Percentiles rank a stretch among this genome's conserved stretches.
Conservation (phyloP, 2,797 vertebrate genomes). For the Lophotriccus pileatus region DNA sequence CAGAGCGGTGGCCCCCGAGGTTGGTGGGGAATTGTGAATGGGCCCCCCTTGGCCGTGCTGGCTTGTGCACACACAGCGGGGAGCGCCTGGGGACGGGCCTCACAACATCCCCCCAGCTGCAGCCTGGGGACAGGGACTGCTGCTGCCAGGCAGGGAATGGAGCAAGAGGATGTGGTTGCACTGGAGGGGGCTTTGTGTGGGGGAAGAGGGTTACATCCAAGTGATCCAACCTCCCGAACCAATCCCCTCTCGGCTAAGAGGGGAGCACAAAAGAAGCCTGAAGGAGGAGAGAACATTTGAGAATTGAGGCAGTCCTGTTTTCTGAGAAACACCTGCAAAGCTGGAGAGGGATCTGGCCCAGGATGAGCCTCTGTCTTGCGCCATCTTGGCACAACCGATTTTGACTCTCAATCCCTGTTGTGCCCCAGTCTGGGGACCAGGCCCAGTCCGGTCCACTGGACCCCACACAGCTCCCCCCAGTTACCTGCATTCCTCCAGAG, state of each 20-base stretch:
- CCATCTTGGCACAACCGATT: rapidly evolving
- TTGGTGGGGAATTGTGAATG: background rate
- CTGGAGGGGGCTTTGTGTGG: background rate
- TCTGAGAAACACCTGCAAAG: background rate
- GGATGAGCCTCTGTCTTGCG: background rate
- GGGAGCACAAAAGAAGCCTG: rapidly evolving
- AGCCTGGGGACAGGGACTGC: background rate
- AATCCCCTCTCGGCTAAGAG: background rate
- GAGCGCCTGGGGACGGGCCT: background rate
- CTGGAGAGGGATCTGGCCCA: background rate
- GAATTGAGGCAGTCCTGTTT: background rate
- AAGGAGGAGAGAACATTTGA: background rate
- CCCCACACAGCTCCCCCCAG: background rate
- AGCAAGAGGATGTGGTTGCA: rapidly evolving
- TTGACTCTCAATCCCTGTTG: background rate
- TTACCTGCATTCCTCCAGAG: constrained; percentile 40
- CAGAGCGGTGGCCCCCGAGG: background rate
- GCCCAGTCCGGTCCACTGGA: rapidly evolving
- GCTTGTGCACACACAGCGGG: rapidly evolving
- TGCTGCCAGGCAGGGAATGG: background rate
- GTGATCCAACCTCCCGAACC: background rate
- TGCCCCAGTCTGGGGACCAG: background rate
- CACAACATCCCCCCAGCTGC: background rate
- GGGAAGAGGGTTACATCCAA: too few species aligned
- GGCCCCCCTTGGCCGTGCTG: background rate